Evolutionary conservation across 2,888 invertebrate genomes (phyloP).

Genomic region (Tipula unca): DNA sequence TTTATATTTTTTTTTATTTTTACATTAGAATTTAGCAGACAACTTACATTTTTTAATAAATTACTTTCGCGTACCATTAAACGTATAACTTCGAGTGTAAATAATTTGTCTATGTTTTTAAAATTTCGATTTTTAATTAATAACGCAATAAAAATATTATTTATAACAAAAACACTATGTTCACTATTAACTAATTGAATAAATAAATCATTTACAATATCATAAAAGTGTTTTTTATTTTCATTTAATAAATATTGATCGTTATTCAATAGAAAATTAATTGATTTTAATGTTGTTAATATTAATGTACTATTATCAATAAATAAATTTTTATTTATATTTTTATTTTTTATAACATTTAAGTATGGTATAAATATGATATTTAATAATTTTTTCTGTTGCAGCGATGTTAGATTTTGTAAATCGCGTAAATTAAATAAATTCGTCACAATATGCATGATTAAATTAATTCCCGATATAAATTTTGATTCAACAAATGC

Average conservation of each 20-base stretch:
- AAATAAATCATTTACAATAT: background rate
- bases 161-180: background rate
- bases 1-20: background rate
- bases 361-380: background rate
- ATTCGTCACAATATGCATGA: background rate
- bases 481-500: background rate
- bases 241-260: background rate
- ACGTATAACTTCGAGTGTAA: background rate
- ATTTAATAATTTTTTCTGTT: background rate
- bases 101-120: background rate
- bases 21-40: background rate
- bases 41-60: conserved; percentile 20
- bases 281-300: background rate
- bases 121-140: background rate
- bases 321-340: background rate
- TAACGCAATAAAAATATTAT: background rate
- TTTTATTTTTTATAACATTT: background rate
- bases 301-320: background rate
- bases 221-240: background rate
- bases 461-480: background rate
- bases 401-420: background rate
- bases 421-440: background rate
- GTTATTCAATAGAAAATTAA: background rate
- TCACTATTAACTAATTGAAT: background rate
- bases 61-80: background rate